Base-by-base conservation (phyloP, 2,113 vertebrate genomes). In the Otolemur garnettii region DNA sequence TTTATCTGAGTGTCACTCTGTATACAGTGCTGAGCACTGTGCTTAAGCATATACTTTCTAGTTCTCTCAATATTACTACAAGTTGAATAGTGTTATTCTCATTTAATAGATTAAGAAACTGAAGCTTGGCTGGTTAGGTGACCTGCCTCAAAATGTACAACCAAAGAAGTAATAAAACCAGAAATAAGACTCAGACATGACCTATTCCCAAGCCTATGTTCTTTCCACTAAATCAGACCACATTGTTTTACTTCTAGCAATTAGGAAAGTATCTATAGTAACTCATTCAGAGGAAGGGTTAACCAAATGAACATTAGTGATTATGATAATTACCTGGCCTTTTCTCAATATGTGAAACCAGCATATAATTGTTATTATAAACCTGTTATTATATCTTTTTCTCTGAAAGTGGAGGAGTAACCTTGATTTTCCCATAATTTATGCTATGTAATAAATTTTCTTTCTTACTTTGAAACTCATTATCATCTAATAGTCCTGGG, bases 391-490 rank as follows among this genome's bases (percentile, higher is more conserved):
- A 79, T 26, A 15, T 30, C 66, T 78, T 91, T 87, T 93, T 82
- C 60, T 96, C 60, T 86, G 28, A 80, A 66, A 92, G 30, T 28
- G 26, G 42, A 80, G 33, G 38, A 87, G 14, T 59, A 88, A 62
- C 28, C 84, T 95, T 28, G n/a, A 90, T 90, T 86, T 93, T 93
- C 28, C 75, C 77, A 60, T 35, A 94, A 95, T 93, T 84, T 89
- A 60, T 75, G 30, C 59, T 85, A 59, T 69, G 14, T 83, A 79
- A 96, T 86, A 91, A 95, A 86, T 66, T 92, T n/a, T 95, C 33
- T 72, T 68, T 38, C 33, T 94, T 78, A 87, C 78, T 87, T 55
- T 59, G 38, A 94, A 95, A 62, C 30, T 92, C 69, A 93, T 91
- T 90, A 94, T 90, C 42, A 94, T 92, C 38, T 85, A 84, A 85